phyloP scores from a whole-genome alignment of 92 coral and sea anemone genomes.

The Epizoanthus ramosus region DNA sequence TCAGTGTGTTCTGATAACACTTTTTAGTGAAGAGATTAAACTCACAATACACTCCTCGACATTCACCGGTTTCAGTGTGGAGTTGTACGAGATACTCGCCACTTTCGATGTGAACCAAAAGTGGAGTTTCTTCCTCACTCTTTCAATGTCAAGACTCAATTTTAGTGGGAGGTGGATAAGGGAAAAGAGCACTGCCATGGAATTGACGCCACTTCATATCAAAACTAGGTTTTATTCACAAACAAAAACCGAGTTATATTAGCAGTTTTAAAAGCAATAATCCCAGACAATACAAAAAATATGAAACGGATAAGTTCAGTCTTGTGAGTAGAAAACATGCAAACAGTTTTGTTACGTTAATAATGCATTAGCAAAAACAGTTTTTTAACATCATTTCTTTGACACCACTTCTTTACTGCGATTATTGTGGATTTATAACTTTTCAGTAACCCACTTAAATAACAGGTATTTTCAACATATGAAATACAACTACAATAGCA shows the following conservation, averaged over 20 bases:
- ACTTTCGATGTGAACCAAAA: too few relatives aligned
- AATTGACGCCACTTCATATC: constrained; percentile 8
- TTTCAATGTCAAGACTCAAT: too few relatives aligned
- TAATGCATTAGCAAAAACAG: neutral
- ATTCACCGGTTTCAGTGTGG: too few relatives aligned
- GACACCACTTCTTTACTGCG: neutral
- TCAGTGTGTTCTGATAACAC: too few relatives aligned
- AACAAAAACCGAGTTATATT: constrained; percentile 23
- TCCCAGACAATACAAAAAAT: constrained; percentile 31
- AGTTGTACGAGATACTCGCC: too few relatives aligned
- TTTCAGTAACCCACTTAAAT: constrained; percentile 13
- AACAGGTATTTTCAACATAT: neutral
- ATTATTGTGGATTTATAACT: constrained; percentile 1
- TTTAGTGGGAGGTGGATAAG: too few relatives aligned
- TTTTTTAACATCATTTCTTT: neutral
- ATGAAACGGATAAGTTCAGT: constrained; percentile 9
- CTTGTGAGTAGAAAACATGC: constrained; percentile 31
- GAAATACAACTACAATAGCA: constrained; percentile 3
- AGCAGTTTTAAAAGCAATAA: constrained; percentile 15
- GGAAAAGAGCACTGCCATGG: too few relatives aligned
- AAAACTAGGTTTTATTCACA: constrained; percentile 40
- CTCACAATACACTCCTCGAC: too few relatives aligned
- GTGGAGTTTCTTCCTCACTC: too few relatives aligned
- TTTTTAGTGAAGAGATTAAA: too few relatives aligned
- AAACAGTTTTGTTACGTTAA: neutral